Conservation (phyloP, 2,888 invertebrate species). For the Odontothrips loti region DNA sequence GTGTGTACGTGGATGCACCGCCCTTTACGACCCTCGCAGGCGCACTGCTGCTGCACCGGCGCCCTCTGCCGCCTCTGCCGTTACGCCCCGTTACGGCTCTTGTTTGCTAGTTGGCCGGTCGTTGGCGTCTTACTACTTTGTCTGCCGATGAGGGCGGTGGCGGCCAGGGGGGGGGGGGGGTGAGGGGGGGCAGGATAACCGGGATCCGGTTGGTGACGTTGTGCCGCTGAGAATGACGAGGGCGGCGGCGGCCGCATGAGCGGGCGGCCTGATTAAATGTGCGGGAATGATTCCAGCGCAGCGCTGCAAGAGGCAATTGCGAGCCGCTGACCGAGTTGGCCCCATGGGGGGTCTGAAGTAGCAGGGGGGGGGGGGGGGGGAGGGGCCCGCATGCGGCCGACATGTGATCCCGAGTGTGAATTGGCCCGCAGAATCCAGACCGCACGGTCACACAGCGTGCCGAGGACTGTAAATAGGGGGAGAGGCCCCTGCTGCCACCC, state of each 20-base stretch:
- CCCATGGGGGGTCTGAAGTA: too few species aligned
- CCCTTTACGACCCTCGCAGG: too few species aligned
- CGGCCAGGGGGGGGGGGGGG: background rate
- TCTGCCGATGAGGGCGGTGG: background rate
- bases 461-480: conserved; percentile 4
- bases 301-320: too few species aligned
- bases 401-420: conserved; percentile 11
- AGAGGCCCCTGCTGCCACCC: background rate
- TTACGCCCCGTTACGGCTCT: conserved; percentile 1
- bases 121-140: conserved; percentile 5
- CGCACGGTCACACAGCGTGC: background rate
- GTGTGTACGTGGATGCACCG: too few species aligned
- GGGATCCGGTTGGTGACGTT: too few species aligned
- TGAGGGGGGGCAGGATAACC: background rate
- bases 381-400: background rate
- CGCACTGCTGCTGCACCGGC: too few species aligned
- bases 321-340: too few species aligned
- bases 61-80: background rate
- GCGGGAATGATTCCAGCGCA: too few species aligned
- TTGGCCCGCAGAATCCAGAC: conserved; percentile 5
- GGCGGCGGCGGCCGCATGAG: too few species aligned
- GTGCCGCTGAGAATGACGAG: too few species aligned
- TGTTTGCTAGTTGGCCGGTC: background rate
- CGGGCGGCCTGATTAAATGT: too few species aligned
- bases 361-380: background rate